Evolutionary conservation across 2,797 vertebrate species (phyloP).

Genomic region (Brachyalestes nurse): DNA sequence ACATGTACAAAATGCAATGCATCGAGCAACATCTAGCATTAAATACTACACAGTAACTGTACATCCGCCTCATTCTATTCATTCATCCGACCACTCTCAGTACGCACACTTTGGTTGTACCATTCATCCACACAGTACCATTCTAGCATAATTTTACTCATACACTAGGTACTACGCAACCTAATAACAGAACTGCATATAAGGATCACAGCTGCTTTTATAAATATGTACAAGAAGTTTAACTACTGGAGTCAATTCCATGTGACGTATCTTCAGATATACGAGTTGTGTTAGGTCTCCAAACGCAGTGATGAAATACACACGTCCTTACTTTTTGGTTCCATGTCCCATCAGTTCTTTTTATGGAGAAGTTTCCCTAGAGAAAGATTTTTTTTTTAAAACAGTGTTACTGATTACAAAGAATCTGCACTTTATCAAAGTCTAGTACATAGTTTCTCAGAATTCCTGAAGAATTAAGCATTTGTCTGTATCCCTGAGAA

Average conservation of each 20-base stretch:
- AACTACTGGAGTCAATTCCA: constrained; percentile 45
- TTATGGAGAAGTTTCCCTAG: constrained; percentile 98
- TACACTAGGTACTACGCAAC: constrained; percentile 85
- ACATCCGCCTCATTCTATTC: constrained; percentile 69
- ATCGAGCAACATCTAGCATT: constrained; percentile 62
- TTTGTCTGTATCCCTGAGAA: not conserved
- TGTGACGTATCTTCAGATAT: constrained; percentile 45
- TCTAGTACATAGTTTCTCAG: not conserved
- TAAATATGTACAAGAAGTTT: constrained; percentile 88
- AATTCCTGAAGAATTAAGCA: not conserved
- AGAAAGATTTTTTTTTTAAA: constrained; percentile 43
- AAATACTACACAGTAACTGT: constrained; percentile 75
- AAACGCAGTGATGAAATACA: constrained; percentile 22
- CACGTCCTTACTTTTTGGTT: constrained; percentile 46
- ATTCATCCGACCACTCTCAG: constrained; percentile 53
- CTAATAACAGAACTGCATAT: constrained; percentile 78
- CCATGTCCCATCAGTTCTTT: constrained; percentile 85
- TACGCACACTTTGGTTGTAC: constrained; percentile 81
- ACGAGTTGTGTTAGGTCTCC: constrained; percentile 49
- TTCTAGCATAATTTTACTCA: constrained; percentile 78
- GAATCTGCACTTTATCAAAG: not conserved
- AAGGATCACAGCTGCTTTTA: constrained; percentile 82
- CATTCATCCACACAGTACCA: constrained; percentile 83
- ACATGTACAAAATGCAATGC: constrained; percentile 74
- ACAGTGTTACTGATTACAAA: not conserved